Evolutionary conservation across 1,140 invertebrate species (phyloP), one percentile per base, ranked within the genome.

Genomic region (Lordiphosa clarofinis): DNA sequence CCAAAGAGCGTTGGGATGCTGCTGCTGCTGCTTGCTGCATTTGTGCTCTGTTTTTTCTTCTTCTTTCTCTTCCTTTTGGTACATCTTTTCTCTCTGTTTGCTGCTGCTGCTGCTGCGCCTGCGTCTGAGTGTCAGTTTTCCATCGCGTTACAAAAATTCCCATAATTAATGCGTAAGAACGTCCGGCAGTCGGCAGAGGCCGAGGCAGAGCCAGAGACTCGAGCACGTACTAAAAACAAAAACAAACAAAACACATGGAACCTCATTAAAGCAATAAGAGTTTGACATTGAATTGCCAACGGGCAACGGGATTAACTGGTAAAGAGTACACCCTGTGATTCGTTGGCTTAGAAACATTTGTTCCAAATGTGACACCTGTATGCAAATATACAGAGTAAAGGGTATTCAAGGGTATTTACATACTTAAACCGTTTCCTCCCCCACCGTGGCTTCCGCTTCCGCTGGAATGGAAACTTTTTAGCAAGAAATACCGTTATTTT

Each of bases 151-250:
- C 15, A n/a, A 62, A 73, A 79, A 81, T 71, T 81, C 71, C 76
- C 71, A 71, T 67, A 81, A 79, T 74, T 81, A 79, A 82, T 79
- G 71, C 76, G 60, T 74, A 74, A 81, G 44, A 65, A 52, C 53
- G 60, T 35, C 19, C 43, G 11, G 31, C 28, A 35, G 59, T 38
- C 28, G 48, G 7, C n/a, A n/a, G n/a, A n/a, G n/a, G n/a, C n/a
- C n/a, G n/a, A n/a, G n/a, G n/a, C n/a, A n/a, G n/a, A n/a, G n/a
- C n/a, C 56, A 47, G 56, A 42, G 44, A 40, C 43, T 59, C 42
- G 33, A 66, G 52, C 52, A 65, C 61, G 63, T 56, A 47, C 44
- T 33, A 38, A 49, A 39, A 60, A 43, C 33, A 64, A 55, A 7
- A 54, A 52, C 11, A 64, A 44, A 7, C 39, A 64, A 55, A 7